These are phyloP conservation scores for Mactra quadrangularis DNA, from an alignment of 1,140 invertebrate species.

Conservation along the genomic window DNA sequence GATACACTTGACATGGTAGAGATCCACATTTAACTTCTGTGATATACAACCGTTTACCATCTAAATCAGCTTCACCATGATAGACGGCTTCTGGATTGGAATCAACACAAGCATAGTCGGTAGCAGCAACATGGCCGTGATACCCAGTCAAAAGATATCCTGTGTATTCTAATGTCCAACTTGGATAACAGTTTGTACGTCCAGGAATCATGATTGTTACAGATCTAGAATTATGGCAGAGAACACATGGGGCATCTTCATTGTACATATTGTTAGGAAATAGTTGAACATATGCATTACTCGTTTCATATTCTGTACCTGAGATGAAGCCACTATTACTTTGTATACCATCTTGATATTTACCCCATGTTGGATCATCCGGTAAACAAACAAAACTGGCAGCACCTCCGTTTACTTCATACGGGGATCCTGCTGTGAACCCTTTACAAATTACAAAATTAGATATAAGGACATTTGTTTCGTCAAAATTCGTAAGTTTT, in stretches of 20 bases:
- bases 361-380: constrained; percentile 31
- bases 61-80: neutral
- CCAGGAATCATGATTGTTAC: constrained; percentile 46
- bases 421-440: constrained; percentile 19
- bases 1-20: constrained; percentile 30
- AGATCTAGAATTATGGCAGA: constrained; percentile 12
- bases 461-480: neutral
- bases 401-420: constrained; percentile 4
- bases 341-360: neutral
- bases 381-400: constrained; percentile 46
- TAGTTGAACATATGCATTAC: neutral
- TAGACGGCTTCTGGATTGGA: neutral
- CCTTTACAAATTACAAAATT: neutral
- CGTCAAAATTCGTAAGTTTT: neutral
- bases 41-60: constrained; percentile 25
- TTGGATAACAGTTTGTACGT: constrained; percentile 5
- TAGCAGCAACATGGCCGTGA: neutral
- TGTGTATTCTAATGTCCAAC: constrained; percentile 23
- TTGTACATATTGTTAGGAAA: constrained; percentile 17
- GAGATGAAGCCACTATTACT: neutral
- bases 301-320: constrained; percentile 40
- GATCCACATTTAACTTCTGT: constrained; percentile 34
- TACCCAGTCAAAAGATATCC: neutral
- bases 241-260: constrained; percentile 36
- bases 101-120: constrained; percentile 31